Conservation (phyloP, 2,888 invertebrate species). For the Eilema griseolum region DNA sequence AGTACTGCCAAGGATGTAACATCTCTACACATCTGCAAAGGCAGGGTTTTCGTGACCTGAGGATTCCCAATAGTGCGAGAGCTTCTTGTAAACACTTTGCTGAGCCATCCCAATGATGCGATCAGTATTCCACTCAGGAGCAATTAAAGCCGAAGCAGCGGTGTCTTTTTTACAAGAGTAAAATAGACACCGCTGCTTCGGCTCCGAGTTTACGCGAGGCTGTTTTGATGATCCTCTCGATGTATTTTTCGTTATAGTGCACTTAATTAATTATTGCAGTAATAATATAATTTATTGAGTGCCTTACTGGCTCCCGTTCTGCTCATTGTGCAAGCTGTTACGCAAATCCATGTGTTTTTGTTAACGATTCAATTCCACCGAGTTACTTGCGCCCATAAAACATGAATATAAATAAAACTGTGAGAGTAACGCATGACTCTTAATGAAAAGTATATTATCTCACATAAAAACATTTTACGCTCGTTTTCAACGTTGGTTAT, state of each 20-base stretch:
- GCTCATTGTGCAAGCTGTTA: slow-evolving; percentile 48
- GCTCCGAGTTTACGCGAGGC: too few species aligned
- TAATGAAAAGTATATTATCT: slow-evolving; percentile 84
- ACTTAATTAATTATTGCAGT: neutral
- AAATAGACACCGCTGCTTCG: too few species aligned
- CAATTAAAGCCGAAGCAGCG: too few species aligned
- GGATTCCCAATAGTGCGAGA: too few species aligned
- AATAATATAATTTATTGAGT: slow-evolving; percentile 25
- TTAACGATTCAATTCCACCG: slow-evolving; percentile 66
- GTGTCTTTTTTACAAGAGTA: too few species aligned
- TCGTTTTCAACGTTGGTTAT: slow-evolving; percentile 80
- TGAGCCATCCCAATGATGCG: too few species aligned
- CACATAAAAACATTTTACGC: slow-evolving; percentile 83
- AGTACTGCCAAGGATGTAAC: too few species aligned
- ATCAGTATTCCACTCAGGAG: too few species aligned
- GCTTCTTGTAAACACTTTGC: too few species aligned
- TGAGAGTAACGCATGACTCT: slow-evolving; percentile 75
- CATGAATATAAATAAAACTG: slow-evolving; percentile 78
- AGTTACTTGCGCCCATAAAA: slow-evolving; percentile 70
- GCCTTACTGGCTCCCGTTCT: slow-evolving; percentile 31
- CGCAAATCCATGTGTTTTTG: slow-evolving; percentile 59
- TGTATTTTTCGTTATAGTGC: neutral
- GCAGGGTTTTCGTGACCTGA: too few species aligned
- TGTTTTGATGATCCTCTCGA: neutral
- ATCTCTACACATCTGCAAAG: too few species aligned